Conservation (phyloP, 2,888 invertebrate genomes). For the Tetramorium bicarinatum region DNA sequence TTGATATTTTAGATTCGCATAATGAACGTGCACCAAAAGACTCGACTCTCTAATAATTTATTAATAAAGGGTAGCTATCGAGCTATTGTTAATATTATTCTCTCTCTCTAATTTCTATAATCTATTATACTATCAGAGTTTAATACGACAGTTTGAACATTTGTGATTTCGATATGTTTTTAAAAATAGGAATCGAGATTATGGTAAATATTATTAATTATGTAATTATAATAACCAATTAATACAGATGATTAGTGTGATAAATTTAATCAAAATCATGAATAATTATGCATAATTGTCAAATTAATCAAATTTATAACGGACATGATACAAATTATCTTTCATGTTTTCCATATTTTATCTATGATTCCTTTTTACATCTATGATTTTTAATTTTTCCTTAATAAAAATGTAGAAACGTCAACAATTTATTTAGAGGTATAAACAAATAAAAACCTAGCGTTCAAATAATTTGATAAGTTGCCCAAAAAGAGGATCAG, state of each 20-base stretch:
- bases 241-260: too few species aligned
- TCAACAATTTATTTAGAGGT: background rate
- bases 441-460: background rate
- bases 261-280: too few species aligned
- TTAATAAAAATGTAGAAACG: background rate
- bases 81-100: background rate
- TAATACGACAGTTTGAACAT: background rate
- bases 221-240: background rate
- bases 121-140: background rate
- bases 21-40: background rate
- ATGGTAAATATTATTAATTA: background rate
- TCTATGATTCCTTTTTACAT: background rate
- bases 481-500: background rate
- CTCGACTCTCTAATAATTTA: background rate
- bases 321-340: background rate
- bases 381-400: background rate
- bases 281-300: too few species aligned
- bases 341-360: background rate
- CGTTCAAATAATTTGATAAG: background rate
- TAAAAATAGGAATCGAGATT: background rate
- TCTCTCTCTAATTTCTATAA: background rate
- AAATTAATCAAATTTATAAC: background rate
- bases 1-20: background rate
- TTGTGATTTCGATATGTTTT: background rate
- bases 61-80: constrained; percentile 1